Evolutionary conservation across 2,888 invertebrate species (phyloP).

Genomic region (Didymodactylos carnosus): DNA sequence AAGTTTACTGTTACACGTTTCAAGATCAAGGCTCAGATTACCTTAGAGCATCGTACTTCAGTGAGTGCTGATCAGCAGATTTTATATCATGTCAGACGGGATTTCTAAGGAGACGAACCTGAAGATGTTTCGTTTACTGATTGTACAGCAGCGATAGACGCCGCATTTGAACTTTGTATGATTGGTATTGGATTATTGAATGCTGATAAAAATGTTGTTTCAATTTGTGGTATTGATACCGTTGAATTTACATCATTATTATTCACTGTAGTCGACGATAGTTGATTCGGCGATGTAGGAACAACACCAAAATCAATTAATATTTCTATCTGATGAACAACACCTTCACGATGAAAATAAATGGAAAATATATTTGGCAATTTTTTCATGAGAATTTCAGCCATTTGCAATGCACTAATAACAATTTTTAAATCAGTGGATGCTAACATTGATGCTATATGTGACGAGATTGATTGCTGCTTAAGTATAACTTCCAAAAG

Average conservation of each 20-base stretch:
- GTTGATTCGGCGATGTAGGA: background rate
- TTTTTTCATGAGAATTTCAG: constrained; percentile 84
- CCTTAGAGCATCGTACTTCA: background rate
- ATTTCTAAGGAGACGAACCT: too few species aligned
- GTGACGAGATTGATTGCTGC: constrained; percentile 31
- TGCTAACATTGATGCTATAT: constrained; percentile 12
- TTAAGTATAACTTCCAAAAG: constrained; percentile 48
- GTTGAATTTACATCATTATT: too few species aligned
- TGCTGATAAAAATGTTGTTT: too few species aligned
- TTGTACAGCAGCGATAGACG: too few species aligned
- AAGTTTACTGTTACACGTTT: too few species aligned
- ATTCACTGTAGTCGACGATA: too few species aligned
- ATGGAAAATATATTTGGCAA: constrained; percentile 79
- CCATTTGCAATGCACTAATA: constrained; percentile 55
- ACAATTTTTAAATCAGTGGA: constrained; percentile 2
- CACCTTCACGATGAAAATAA: constrained; percentile 81
- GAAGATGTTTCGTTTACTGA: too few species aligned
- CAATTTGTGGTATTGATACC: too few species aligned
- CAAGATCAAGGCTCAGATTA: too few species aligned
- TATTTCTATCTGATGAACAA: constrained; percentile 7
- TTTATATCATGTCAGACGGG: too few species aligned
- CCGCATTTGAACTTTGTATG: too few species aligned
- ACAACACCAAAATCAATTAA: background rate
- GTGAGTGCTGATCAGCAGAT: background rate
- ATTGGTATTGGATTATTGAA: too few species aligned